Percentiles rank a stretch among this genome's conserved stretches.
Conservation (phyloP, 2,113 vertebrate species). For the Actenoides hombroni region DNA sequence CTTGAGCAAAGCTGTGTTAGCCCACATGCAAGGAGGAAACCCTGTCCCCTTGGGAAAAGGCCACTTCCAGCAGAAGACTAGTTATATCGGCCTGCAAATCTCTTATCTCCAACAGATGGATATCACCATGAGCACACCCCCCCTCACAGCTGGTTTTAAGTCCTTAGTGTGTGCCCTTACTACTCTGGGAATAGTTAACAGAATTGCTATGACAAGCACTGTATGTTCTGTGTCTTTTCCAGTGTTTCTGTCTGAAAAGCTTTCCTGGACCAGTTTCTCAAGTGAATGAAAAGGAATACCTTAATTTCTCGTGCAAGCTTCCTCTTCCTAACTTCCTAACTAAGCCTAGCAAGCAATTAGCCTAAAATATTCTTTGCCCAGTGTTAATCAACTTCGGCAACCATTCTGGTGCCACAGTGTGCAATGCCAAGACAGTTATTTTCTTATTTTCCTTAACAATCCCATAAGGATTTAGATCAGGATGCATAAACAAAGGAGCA, state of each 20-base stretch:
- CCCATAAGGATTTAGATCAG: conserved; percentile 43
- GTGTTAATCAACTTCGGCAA: neutral
- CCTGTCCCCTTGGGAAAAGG: neutral
- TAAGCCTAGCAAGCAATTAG: neutral
- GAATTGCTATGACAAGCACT: neutral
- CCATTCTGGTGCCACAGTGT: neutral
- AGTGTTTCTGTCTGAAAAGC: neutral
- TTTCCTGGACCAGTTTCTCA: neutral
- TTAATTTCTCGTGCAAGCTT: neutral
- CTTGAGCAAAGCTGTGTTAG: neutral
- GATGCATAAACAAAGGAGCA: conserved; percentile 40
- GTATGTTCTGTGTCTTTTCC: neutral
- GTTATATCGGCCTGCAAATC: neutral
- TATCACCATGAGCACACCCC: neutral
- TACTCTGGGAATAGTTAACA: neutral
- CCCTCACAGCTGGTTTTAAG: neutral
- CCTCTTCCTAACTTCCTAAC: neutral
- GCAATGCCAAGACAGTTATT: conserved; percentile 3
- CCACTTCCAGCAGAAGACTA: neutral
- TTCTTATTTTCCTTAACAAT: conserved; percentile 25
- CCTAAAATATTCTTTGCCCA: neutral
- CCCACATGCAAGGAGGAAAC: neutral
- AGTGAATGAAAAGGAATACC: neutral
- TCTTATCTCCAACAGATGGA: neutral
- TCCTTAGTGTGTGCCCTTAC: neutral